Conservation (phyloP, 30 jellyfish, hydroid and myxozoan genomes). For the Clytia hemisphaerica region DNA sequence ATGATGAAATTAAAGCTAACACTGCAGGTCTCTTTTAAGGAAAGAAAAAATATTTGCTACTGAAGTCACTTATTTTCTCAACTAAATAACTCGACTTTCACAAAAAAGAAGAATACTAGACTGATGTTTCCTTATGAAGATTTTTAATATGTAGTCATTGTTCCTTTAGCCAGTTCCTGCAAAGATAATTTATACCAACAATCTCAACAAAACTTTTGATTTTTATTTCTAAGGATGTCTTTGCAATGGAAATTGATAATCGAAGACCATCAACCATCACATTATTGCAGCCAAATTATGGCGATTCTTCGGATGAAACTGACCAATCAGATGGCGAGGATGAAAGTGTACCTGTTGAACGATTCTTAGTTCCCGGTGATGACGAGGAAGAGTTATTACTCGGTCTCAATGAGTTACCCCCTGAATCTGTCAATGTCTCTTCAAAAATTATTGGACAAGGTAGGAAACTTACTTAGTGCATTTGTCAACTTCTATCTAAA, state of each 20-base stretch:
- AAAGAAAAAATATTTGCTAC: constrained; percentile 43
- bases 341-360: constrained; percentile 5
- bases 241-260: constrained; percentile 11
- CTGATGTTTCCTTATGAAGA: no score
- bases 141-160: no score
- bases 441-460: constrained; percentile 53
- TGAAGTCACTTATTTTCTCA: constrained; percentile 24
- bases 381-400: constrained; percentile 71
- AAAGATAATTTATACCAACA: background rate
- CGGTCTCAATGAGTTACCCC: constrained; percentile 31
- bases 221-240: no score
- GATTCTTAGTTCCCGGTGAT: constrained; percentile 65
- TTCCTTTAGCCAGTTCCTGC: no score
- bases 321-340: constrained; percentile 26
- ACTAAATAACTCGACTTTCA: background rate
- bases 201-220: background rate
- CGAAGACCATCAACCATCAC: constrained; percentile 45
- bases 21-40: no score
- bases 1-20: no score
- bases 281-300: constrained; percentile 64
- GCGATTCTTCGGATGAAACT: constrained; percentile 50
- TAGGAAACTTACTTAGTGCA: no score
- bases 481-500: no score
- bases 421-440: constrained; percentile 9
- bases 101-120: no score